A percentile compares a stretch with the other conserved stretches of the same genome.
Evolutionary conservation across 2,797 vertebrate genomes (phyloP).

Genomic region (Molossus alvarezi): DNA sequence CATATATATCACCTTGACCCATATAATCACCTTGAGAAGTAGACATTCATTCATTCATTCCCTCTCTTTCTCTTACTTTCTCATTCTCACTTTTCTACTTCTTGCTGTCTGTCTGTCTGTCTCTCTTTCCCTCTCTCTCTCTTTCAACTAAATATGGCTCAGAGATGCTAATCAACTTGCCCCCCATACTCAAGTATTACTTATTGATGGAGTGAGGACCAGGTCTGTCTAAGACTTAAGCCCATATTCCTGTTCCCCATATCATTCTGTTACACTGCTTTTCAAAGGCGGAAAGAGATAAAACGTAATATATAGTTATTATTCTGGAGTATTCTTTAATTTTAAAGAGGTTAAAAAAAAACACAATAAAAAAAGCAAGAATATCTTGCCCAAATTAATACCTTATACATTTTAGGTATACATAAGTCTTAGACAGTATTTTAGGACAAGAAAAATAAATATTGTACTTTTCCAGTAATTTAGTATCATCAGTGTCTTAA

Average conservation of each 20-base stretch:
- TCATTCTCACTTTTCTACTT: neutral
- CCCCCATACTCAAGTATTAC: neutral
- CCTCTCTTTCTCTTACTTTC: neutral
- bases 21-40: neutral
- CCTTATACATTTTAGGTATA: neutral
- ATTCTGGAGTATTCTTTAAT: neutral
- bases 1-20: neutral
- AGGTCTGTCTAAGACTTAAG: neutral
- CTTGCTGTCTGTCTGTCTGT: neutral
- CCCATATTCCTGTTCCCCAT: neutral
- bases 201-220: neutral
- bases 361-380: neutral
- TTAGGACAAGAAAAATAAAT: neutral
- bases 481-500: neutral
- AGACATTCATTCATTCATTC: neutral
- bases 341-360: conserved; percentile 52
- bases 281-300: neutral
- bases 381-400: neutral
- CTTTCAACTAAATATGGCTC: neutral
- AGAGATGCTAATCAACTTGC: neutral
- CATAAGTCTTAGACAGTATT: neutral
- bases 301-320: neutral
- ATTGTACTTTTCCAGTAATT: neutral
- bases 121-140: neutral
- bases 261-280: neutral